A percentile compares a stretch with the other conserved stretches of the same genome.
phyloP scores from a whole-genome alignment of 2,113 vertebrate species.

The Upupa epops region DNA sequence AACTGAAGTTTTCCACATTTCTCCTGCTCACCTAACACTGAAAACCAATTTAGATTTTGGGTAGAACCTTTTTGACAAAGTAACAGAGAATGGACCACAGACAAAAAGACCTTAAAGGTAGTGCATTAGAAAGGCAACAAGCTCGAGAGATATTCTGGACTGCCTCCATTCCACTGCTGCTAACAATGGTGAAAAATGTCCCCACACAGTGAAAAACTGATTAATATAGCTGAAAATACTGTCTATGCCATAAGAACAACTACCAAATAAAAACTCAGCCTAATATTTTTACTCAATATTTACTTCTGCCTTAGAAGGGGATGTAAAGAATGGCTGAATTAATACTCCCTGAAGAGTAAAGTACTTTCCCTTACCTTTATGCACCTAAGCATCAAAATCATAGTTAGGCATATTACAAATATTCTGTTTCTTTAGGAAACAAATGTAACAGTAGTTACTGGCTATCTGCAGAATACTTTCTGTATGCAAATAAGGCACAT shows the following conservation, averaged over 20 bases:
- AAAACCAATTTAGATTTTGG: neutral
- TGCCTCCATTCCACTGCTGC: neutral
- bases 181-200: neutral
- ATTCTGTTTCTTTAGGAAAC: neutral
- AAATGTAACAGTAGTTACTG: neutral
- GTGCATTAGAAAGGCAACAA: neutral
- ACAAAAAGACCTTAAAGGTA: neutral
- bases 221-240: neutral
- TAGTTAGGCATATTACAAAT: neutral
- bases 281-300: neutral
- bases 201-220: neutral
- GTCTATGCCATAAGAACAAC: neutral
- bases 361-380: neutral
- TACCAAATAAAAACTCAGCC: neutral
- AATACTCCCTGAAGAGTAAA: neutral
- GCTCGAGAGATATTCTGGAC: neutral
- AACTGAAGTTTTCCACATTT: slow-evolving; percentile 26
- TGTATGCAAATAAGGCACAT: neutral
- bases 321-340: neutral
- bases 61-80: neutral
- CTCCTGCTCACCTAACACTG: neutral
- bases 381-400: neutral
- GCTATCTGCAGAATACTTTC: neutral
- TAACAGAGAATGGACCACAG: neutral
- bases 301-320: neutral